A percentile compares a stretch with the other conserved stretches of the same genome.
Conservation (phyloP, 2,888 invertebrate species). For the Acheta domesticus region DNA sequence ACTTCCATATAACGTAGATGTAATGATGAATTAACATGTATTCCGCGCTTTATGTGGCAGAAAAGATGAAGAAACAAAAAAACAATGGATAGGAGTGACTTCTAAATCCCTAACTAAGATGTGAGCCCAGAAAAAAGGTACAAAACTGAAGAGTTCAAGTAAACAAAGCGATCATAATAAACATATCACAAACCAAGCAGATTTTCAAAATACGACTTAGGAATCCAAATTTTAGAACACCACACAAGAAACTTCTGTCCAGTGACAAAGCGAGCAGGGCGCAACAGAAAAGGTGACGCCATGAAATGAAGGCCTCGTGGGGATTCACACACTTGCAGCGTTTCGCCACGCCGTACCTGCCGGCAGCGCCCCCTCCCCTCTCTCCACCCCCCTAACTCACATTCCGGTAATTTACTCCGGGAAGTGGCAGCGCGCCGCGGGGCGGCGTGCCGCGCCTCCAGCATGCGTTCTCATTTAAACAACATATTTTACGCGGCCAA, state of each 20-base stretch:
- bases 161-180: too few relatives aligned
- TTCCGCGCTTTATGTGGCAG: too few relatives aligned
- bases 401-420: not conserved
- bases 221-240: too few relatives aligned
- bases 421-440: not conserved
- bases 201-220: too few relatives aligned
- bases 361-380: not conserved
- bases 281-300: not conserved
- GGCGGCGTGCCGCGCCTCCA: not conserved
- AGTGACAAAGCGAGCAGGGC: not conserved
- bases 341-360: not conserved
- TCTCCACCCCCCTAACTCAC: not conserved
- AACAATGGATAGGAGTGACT: too few relatives aligned
- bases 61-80: too few relatives aligned
- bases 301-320: not conserved
- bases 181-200: too few relatives aligned
- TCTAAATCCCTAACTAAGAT: too few relatives aligned
- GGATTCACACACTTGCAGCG: not conserved
- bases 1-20: too few relatives aligned
- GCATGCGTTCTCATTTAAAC: slow-evolving; percentile 5
- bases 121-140: too few relatives aligned
- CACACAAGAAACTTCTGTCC: not conserved
- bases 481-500: not conserved
- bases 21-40: too few relatives aligned
- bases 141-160: too few relatives aligned